Base-by-base conservation (phyloP, 2,797 vertebrate genomes). In the Microctenopoma steveboyesi region DNA sequence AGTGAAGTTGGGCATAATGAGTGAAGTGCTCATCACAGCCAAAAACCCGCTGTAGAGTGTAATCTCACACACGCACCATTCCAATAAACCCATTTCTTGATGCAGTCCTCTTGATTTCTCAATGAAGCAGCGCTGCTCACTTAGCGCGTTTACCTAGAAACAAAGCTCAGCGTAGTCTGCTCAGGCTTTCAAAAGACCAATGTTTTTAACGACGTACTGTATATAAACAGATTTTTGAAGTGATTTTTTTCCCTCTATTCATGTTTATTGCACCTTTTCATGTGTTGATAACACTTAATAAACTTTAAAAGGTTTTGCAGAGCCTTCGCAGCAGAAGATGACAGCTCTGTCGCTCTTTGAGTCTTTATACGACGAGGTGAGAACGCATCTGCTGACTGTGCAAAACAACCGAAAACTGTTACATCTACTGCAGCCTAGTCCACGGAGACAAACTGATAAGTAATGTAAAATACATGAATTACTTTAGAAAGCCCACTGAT, bases 1-100 rank as follows among this genome's bases (percentile, higher is more conserved):
- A 74, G 72, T 86, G 72, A 84, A 81, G 78, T 83, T 72, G 2
- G 53, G 80, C 60, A 82, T 87, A 81, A 90, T 82, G 70, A 86
- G 80, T 64, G 64, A 79, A 66, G 64, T 66, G 71, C 56, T 88
- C 83, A 79, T 80, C 67, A 75, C 76, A 82, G 84, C 64, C 75
- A 70, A 70, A 79, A 86, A 72, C 74, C 52, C 65, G 72, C 42
- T 66, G 73, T 68, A 74, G 79, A 85, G 66, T 76, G 37, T 81
- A 70, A 80, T 82, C 79, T 78, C 69, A 56, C 27, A 61, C 70
- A 71, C 48, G 64, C 63, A 56, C 51, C 16, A 10, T 69, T 62
- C 35, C 56, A 47, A 70, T 74, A 50, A 74, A 71, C 53, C 47
- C 1, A 37, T 48, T 64, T 76, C 50, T 67, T n/a, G 39, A 72